Conservation (phyloP, 2,797 vertebrate genomes). For the Synanceia verrucosa region DNA sequence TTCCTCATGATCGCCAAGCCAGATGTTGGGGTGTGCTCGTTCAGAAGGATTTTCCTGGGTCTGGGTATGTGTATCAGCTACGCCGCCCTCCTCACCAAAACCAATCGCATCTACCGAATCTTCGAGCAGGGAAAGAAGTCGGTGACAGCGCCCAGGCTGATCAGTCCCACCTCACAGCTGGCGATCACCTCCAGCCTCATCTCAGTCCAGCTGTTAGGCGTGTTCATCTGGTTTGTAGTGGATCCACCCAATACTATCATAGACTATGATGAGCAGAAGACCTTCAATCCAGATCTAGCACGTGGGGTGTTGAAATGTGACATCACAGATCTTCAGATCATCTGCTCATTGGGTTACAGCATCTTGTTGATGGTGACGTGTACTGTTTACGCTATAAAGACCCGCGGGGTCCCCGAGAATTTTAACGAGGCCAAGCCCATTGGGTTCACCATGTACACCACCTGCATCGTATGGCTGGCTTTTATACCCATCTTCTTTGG, state of each 20-base stretch:
- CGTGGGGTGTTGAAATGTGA: slow-evolving; percentile 93
- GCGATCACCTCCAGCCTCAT: slow-evolving; percentile 95
- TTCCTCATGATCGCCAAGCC: slow-evolving; percentile 98
- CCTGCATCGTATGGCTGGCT: slow-evolving; percentile 97
- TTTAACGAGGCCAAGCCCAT: slow-evolving; percentile 97
- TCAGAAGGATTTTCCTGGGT: slow-evolving; percentile 92
- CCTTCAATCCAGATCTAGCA: slow-evolving; percentile 86
- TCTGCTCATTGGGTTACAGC: slow-evolving; percentile 95
- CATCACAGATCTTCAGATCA: slow-evolving; percentile 95
- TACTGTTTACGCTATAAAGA: slow-evolving; percentile 96
- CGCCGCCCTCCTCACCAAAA: slow-evolving; percentile 94
- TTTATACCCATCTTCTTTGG: slow-evolving; percentile 99
- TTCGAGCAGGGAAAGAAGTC: slow-evolving; percentile 97
- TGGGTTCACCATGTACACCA: slow-evolving; percentile 98
- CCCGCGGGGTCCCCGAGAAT: slow-evolving; percentile 92
- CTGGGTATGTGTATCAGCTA: slow-evolving; percentile 98
- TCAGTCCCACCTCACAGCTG: slow-evolving; percentile 95
- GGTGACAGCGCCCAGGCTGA: slow-evolving; percentile 91
- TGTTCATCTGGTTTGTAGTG: slow-evolving; percentile 94
- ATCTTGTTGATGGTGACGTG: slow-evolving; percentile 98
- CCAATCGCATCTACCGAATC: slow-evolving; percentile 96
- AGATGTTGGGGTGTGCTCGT: slow-evolving; percentile 91
- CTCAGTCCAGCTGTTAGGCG: slow-evolving; percentile 92
- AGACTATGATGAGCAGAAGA: slow-evolving; percentile 94
- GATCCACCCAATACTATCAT: slow-evolving; percentile 94